These are phyloP conservation scores for Puma concolor DNA, from an alignment of 2,113 vertebrate species.

Conservation along the genomic window DNA sequence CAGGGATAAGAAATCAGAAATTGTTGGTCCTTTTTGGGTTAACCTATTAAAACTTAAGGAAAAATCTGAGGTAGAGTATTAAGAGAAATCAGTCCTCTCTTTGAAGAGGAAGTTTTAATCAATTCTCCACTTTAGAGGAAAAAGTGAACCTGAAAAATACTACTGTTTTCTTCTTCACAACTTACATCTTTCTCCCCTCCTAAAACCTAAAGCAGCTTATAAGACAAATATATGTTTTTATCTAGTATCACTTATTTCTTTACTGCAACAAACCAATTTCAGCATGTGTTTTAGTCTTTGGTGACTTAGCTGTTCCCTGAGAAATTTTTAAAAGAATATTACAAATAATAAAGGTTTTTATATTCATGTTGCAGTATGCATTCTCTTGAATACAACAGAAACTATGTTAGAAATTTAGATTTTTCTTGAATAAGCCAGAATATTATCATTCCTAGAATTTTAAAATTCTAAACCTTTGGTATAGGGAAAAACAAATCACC, in stretches of 20 bases:
- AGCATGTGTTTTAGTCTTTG: not conserved
- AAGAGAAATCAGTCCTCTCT: not conserved
- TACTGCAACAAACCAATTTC: not conserved
- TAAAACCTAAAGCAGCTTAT: not conserved
- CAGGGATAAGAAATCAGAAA: slow-evolving; percentile 44
- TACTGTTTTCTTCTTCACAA: not conserved
- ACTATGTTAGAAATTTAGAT: not conserved
- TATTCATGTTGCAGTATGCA: not conserved
- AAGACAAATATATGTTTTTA: not conserved
- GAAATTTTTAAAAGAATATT: not conserved
- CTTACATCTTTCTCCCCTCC: not conserved
- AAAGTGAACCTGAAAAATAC: slow-evolving; percentile 33
- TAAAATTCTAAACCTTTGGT: not conserved
- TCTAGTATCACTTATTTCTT: not conserved
- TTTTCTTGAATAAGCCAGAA: slow-evolving; percentile 41
- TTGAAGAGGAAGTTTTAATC: not conserved
- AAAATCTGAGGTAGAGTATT: not conserved
- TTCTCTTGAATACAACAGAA: slow-evolving; percentile 7
- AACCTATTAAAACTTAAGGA: not conserved
- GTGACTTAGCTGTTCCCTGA: not conserved
- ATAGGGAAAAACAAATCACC: not conserved
- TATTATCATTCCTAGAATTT: not conserved
- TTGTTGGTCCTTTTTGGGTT: not conserved
- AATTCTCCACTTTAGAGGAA: not conserved
- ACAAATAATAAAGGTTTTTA: not conserved